Evolutionary conservation across 2,888 invertebrate species (phyloP).

Genomic region (Branchellion lobata): DNA sequence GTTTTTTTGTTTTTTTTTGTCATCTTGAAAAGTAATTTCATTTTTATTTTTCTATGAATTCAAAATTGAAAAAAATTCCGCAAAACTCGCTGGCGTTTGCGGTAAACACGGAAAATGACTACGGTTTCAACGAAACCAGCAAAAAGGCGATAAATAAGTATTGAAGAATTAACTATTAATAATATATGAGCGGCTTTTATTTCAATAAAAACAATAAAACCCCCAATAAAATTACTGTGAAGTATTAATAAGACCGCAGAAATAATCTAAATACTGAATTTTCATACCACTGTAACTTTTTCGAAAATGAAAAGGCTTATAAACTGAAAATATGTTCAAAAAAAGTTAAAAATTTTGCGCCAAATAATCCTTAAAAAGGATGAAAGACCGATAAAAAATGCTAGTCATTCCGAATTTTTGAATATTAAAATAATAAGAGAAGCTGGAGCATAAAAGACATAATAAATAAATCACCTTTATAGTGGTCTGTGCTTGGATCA

Average conservation of each 20-base stretch:
- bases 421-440: not conserved
- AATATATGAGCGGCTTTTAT: not conserved
- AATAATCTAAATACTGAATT: too few relatives aligned
- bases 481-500: constrained; percentile 18
- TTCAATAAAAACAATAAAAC: not conserved
- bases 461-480: constrained; percentile 14
- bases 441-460: not conserved
- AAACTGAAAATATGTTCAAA: not conserved
- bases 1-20: too few relatives aligned
- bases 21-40: too few relatives aligned
- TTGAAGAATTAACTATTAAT: constrained; percentile 4
- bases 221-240: too few relatives aligned
- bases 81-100: too few relatives aligned
- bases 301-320: not conserved
- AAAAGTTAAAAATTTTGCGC: not conserved
- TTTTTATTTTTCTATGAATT: too few relatives aligned
- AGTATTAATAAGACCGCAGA: too few relatives aligned
- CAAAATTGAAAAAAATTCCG: too few relatives aligned
- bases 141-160: constrained; percentile 2
- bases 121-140: not conserved
- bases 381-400: not conserved
- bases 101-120: too few relatives aligned
- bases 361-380: not conserved
- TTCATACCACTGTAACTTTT: too few relatives aligned
- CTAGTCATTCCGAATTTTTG: not conserved